Percentiles rank a stretch among this genome's conserved stretches.
phyloP scores from a whole-genome alignment of 37 sponge, comb jelly and placozoan species.

The Geodia barretti region DNA sequence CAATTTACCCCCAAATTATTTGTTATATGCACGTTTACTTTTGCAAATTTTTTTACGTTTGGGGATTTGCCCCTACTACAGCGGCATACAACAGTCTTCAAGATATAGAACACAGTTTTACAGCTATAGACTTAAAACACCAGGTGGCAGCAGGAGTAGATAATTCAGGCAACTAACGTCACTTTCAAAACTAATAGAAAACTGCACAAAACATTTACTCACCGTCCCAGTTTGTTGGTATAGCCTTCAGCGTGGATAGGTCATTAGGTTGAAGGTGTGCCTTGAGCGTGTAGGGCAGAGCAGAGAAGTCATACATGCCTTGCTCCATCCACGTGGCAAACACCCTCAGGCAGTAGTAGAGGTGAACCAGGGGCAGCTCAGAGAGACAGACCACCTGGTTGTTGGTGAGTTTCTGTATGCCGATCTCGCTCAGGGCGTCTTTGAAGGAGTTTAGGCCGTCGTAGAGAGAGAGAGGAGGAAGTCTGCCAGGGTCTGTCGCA shows the following conservation, averaged over 20 bases:
- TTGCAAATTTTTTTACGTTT: too few relatives aligned
- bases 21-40: too few relatives aligned
- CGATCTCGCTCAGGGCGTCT: constrained; percentile 28
- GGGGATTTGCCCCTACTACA: too few relatives aligned
- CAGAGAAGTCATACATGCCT: constrained; percentile 71
- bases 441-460: constrained; percentile 9
- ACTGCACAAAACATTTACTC: too few relatives aligned
- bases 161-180: too few relatives aligned
- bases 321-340: constrained; percentile 73
- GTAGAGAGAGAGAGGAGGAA: constrained; percentile 30
- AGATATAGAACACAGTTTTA: too few relatives aligned
- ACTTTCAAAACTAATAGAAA: neutral
- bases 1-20: too few relatives aligned
- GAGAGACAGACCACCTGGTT: constrained; percentile 23
- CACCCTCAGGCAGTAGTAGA: constrained; percentile 27
- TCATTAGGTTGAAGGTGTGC: constrained; percentile 45
- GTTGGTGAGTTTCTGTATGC: constrained; percentile 5
- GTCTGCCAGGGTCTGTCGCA: constrained; percentile 12
- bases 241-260: constrained; percentile 4
- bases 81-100: too few relatives aligned
- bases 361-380: constrained; percentile 19
- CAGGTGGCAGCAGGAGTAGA: too few relatives aligned
- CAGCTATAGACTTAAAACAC: too few relatives aligned
- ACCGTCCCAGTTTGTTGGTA: constrained; percentile 12
- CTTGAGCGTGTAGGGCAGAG: constrained; percentile 65